Conservation (phyloP, 35 echinoderm and acorn worm species). For the Eucidaris tribuloides region DNA sequence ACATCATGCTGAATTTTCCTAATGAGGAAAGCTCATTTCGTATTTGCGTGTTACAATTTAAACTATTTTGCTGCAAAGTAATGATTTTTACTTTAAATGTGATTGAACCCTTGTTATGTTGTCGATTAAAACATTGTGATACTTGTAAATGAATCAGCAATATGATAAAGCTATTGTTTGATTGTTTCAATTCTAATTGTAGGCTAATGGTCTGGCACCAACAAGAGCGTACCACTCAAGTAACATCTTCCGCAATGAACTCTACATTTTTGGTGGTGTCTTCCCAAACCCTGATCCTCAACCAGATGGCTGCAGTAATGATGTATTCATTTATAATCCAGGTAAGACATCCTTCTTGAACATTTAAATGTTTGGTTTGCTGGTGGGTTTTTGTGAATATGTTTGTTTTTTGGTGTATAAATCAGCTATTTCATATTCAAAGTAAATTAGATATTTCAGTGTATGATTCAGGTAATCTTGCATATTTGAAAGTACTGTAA, state of each 20-base stretch:
- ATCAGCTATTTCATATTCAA: too few relatives aligned
- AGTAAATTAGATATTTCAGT: too few relatives aligned
- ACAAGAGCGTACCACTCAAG: slow-evolving; percentile 89
- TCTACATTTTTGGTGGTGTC: slow-evolving; percentile 92
- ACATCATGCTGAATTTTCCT: too few relatives aligned
- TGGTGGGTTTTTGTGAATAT: too few relatives aligned
- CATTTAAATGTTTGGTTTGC: too few relatives aligned
- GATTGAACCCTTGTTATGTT: background rate
- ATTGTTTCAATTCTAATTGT: background rate
- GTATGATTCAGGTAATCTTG: too few relatives aligned
- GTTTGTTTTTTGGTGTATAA: too few relatives aligned
- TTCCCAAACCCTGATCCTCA: slow-evolving; percentile 88
- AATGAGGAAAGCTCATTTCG: too few relatives aligned
- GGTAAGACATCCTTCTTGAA: too few relatives aligned
- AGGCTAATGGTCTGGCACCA: slow-evolving; percentile 82
- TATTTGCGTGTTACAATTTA: too few relatives aligned
- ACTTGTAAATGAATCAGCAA: background rate
- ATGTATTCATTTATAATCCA: slow-evolving; percentile 73
- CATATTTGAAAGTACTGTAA: too few relatives aligned
- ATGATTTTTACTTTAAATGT: background rate
- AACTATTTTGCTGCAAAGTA: background rate
- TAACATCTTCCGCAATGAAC: slow-evolving; percentile 70
- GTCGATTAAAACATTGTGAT: background rate
- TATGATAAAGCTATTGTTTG: background rate
- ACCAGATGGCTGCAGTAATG: slow-evolving; percentile 90